Base-by-base conservation (phyloP, 1,140 invertebrate genomes). In the Aporrectodea caliginosa region DNA sequence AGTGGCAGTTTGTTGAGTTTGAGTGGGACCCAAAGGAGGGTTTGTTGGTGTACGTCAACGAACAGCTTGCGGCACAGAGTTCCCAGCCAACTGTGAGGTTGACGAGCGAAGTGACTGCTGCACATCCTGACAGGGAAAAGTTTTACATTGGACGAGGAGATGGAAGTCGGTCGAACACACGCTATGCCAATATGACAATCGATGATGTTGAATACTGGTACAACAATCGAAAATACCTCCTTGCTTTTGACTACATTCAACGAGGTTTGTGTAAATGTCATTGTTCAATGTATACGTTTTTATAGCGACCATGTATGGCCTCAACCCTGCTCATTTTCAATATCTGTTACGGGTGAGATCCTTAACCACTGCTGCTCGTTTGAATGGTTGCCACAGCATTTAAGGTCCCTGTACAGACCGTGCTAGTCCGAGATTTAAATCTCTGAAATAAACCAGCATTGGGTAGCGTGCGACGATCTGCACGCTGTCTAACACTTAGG, bases 131-230 rank as follows among this genome's bases (percentile, higher is more conserved):
- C 70, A 78, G 30, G 83, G 81, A 74, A 84, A 81, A 31, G 22
- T 81, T 81, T 72, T 81, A 78, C 77, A 33, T 81, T 16, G 80
- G 80, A 12, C n/a, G 80, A 69, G 76, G 77, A 0, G 80, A 81
- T 16, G 71, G 72, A 35, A 71, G 43, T 6, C 69, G 35, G n/a
- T 34, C 35, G 27, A 31, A 73, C 33, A 27, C 30, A 29, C 33
- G 29, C 16, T 81, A 82, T 34, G 85, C 84, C 1, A 81, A 83
- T 29, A 82, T 87, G 79, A 82, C 83, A 29, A 77, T 86, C 22
- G 87, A 88, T 80, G 86, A 88, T 35, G 74, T 88, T 82, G 84
- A 87, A 73, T 83, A 86, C 29, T 88, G 86, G 86, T 85, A 87
- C 79, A 85, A 83, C 16, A 80, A 82, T 16, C 73, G 87, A 30